Evolutionary conservation across 2,888 invertebrate species (phyloP).

Genomic region (Lordiphosa fenestrarum): DNA sequence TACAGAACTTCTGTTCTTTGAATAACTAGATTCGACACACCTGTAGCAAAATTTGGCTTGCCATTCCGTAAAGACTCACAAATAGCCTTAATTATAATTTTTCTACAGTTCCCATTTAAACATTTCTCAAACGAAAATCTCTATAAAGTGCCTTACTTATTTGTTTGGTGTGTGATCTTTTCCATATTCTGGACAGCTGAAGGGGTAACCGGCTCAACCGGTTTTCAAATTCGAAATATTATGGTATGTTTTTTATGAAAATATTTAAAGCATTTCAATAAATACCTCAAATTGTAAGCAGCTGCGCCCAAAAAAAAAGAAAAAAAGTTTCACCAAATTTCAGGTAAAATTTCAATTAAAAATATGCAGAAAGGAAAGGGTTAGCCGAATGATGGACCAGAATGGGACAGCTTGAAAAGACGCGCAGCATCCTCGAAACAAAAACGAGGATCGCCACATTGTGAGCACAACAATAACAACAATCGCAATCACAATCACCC

Average conservation of each 20-base stretch:
- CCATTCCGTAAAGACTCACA: too few species aligned
- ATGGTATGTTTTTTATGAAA: conserved; percentile 64
- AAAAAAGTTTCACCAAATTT: conserved; percentile 36
- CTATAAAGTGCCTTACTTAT: too few species aligned
- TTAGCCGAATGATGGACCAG: conserved; percentile 4
- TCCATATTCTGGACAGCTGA: conserved; percentile 5
- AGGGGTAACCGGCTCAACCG: conserved; percentile 46
- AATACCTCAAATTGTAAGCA: conserved; percentile 48
- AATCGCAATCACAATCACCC: conserved; percentile 51
- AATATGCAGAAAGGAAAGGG: conserved; percentile 37
- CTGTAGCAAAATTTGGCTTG: too few species aligned
- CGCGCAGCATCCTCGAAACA: conserved; percentile 37
- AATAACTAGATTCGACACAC: too few species aligned
- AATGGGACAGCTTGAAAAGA: conserved; percentile 53
- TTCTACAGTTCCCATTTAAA: too few species aligned
- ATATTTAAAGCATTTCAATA: conserved; percentile 66
- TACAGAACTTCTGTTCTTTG: too few species aligned
- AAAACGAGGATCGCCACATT: conserved; percentile 63
- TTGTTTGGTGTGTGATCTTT: too few species aligned
- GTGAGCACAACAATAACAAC: conserved; percentile 35
- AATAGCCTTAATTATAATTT: too few species aligned
- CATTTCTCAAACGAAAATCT: too few species aligned
- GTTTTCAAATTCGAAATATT: conserved; percentile 50
- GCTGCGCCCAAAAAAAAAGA: conserved; percentile 38
- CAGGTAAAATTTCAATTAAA: conserved; percentile 70